phyloP scores from a whole-genome alignment of 2,113 vertebrate species.

The Prunella himalayana region DNA sequence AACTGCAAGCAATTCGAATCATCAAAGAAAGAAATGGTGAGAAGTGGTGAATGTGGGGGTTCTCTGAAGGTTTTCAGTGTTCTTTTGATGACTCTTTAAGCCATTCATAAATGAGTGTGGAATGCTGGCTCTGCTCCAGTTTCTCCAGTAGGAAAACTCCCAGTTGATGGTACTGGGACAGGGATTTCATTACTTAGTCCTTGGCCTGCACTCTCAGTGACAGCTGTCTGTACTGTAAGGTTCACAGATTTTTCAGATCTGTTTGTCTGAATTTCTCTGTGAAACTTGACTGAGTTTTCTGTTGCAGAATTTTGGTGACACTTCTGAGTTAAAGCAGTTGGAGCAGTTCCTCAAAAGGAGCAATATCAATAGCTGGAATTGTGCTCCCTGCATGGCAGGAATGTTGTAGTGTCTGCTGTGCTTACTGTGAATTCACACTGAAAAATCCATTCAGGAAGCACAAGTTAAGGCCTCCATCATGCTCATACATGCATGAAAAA shows the following conservation, averaged over 20 bases:
- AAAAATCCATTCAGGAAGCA: background rate
- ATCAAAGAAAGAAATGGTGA: conserved; percentile 94
- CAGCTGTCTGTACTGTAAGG: background rate
- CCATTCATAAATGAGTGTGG: background rate
- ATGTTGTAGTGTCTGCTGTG: background rate
- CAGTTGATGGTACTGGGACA: background rate
- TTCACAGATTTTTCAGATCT: background rate
- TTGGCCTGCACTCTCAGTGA: background rate
- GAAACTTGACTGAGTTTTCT: background rate
- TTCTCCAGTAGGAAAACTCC: background rate
- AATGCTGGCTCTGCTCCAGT: background rate
- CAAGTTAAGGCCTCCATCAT: background rate
- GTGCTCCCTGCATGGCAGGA: background rate
- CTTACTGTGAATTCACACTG: background rate
- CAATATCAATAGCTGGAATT: background rate
- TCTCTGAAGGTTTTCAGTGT: background rate
- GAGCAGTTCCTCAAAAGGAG: background rate
- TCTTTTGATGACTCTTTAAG: background rate
- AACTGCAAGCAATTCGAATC: conserved; percentile 92
- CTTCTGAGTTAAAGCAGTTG: background rate
- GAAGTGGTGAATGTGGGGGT: background rate
- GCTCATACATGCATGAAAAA: background rate
- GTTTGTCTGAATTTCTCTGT: background rate
- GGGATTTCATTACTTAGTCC: background rate
- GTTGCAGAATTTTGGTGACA: background rate